Evolutionary conservation across 2,797 vertebrate genomes (phyloP), one percentile per base, ranked within the genome.

Genomic region (Gorsachius magnificus): DNA sequence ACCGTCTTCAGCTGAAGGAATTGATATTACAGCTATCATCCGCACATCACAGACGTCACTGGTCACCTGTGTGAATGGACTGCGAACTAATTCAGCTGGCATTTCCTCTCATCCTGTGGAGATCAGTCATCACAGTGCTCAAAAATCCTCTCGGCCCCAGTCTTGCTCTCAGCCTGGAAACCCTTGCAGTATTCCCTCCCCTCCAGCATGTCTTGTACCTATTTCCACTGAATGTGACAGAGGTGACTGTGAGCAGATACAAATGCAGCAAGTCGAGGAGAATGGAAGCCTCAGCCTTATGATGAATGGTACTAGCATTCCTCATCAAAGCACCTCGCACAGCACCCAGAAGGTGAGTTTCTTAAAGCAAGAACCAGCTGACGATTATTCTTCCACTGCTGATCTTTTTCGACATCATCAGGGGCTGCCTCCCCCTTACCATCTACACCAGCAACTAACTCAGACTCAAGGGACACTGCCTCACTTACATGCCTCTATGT

Each of bases 311-410:
- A 89, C 97, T 24, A 95, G 82, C 83, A 68, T 96, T 74, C 83
- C 97, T 29, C 98, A 98, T 71, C 96, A 98, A 22, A 99, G 98
- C 82, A 95, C 98, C 50, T 97, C 98, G 6, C 98, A 98, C 21
- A 58, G 97, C 83, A 88, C 97, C 88, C 98, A 98, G 94, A 98
- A 99, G 97, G 96, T 98, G 14, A 97, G 97, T 96, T 98, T 98
- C 96, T 97, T 99, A 94, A 99, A 99, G 97, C 99, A 99, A 97
- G 99, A 99, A 96, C 99, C 99, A 15, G 94, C 98, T 53, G 99
- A 99, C 3, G 99, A 99, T 93, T 99, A 99, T 93, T 98, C 98
- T 11, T 98, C 98, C 51, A 96, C 98, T 91, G 98, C 98, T 38
- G 98, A 98, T 97, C 98, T 99, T 95, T 98, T 98, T 96, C 98